Evolutionary conservation across 2,797 vertebrate genomes (phyloP).

Genomic region (Epinephelus malabaricus): DNA sequence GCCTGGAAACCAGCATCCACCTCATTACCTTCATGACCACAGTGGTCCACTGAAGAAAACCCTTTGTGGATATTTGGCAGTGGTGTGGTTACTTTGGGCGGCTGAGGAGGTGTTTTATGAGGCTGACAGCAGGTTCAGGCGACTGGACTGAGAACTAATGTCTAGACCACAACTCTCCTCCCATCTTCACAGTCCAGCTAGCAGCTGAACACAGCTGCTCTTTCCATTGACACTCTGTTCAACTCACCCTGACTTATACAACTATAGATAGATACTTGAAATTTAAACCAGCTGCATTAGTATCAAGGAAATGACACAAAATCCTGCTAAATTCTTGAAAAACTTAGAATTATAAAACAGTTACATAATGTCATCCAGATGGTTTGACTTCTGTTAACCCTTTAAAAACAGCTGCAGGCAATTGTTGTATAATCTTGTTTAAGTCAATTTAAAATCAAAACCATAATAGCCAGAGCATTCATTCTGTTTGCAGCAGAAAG

Average conservation of each 20-base stretch:
- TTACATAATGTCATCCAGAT: not conserved
- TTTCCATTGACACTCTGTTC: constrained; percentile 30
- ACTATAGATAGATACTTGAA: not conserved
- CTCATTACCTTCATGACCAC: constrained; percentile 38
- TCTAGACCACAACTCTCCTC: constrained; percentile 46
- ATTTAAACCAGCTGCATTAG: not conserved
- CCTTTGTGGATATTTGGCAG: constrained; percentile 51
- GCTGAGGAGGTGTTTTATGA: constrained; percentile 57
- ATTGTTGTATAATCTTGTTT: too few relatives aligned
- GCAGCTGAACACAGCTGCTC: constrained; percentile 39
- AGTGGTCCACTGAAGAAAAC: constrained; percentile 8
- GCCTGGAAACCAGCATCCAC: constrained; percentile 17
- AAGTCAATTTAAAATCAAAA: too few relatives aligned
- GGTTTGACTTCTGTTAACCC: not conserved
- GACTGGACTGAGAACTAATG: constrained; percentile 38
- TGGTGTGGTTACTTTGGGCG: constrained; percentile 3
- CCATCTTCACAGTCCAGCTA: constrained; percentile 3
- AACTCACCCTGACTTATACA: not conserved
- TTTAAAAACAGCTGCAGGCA: too few relatives aligned
- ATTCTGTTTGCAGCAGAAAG: too few relatives aligned
- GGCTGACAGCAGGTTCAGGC: constrained; percentile 39
- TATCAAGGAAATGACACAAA: not conserved
- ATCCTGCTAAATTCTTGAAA: not conserved
- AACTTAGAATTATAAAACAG: not conserved
- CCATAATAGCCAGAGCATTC: too few relatives aligned